These are phyloP conservation scores for Oryctolagus cuniculus DNA, from an alignment of 2,113 vertebrate genomes.

Conservation along the genomic window mOryCun1.1 NC_091443.1:52473001-52473500, in stretches of 20 bases:
- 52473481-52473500: conserved; percentile 51
- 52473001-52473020: conserved; percentile 81
- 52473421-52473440: conserved; percentile 20
- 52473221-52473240: background rate
- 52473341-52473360: conserved; percentile 13
- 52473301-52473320: conserved; percentile 15
- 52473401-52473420: conserved; percentile 52
- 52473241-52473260: background rate
- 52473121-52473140: background rate
- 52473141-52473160: background rate
- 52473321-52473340: background rate
- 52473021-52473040: conserved; percentile 82
- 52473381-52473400: background rate
- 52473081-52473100: conserved; percentile 76
- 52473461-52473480: conserved; percentile 4
- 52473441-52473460: conserved; percentile 53
- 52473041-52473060: background rate
- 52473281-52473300: background rate
- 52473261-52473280: background rate
- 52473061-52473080: conserved; percentile 71
- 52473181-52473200: background rate
- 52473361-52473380: conserved; percentile 14
- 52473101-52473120: background rate
- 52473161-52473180: background rate
- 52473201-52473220: background rate